Conservation (phyloP, 2,888 invertebrate genomes). For the Rhagophthalmus giganteus region DNA sequence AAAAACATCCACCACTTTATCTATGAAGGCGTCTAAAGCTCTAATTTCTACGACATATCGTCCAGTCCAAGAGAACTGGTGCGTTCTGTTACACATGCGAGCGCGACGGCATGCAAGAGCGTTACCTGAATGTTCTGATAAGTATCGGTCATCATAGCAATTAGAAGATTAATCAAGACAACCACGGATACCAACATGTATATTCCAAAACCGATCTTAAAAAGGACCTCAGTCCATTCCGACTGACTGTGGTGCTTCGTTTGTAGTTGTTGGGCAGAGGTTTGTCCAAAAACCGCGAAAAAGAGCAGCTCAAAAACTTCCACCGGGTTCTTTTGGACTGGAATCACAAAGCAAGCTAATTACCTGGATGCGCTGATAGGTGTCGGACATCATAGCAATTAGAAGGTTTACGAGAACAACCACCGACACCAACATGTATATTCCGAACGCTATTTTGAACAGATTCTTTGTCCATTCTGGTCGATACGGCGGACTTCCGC, state of each 20-base stretch:
- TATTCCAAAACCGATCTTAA: slow-evolving; percentile 86
- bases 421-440: slow-evolving; percentile 97
- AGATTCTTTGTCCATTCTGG: slow-evolving; percentile 83
- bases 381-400: slow-evolving; percentile 99
- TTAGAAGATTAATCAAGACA: slow-evolving; percentile 97
- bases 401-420: slow-evolving; percentile 98
- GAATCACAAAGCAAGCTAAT: slow-evolving; percentile 64
- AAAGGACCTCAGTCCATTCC: slow-evolving; percentile 81
- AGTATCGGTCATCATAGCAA: slow-evolving; percentile 99
- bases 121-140: slow-evolving; percentile 97
- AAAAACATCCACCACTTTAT: slow-evolving; percentile 12
- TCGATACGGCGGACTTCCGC: slow-evolving; percentile 68
- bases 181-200: slow-evolving; percentile 99
- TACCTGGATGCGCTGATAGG: slow-evolving; percentile 99
- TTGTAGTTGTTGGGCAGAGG: slow-evolving; percentile 78
- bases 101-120: slow-evolving; percentile 31
- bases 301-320: slow-evolving; percentile 97
- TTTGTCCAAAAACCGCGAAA: slow-evolving; percentile 98
- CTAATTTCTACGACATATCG: slow-evolving; percentile 28
- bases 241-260: slow-evolving; percentile 65
- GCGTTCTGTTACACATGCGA: slow-evolving; percentile 33
- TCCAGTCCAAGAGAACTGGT: slow-evolving; percentile 56
- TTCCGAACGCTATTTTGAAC: slow-evolving; percentile 91
- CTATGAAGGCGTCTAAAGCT: slow-evolving; percentile 10
- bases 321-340: slow-evolving; percentile 90